Conservation (phyloP, 2,797 vertebrate species). For the Molossus alvarezi region DNA sequence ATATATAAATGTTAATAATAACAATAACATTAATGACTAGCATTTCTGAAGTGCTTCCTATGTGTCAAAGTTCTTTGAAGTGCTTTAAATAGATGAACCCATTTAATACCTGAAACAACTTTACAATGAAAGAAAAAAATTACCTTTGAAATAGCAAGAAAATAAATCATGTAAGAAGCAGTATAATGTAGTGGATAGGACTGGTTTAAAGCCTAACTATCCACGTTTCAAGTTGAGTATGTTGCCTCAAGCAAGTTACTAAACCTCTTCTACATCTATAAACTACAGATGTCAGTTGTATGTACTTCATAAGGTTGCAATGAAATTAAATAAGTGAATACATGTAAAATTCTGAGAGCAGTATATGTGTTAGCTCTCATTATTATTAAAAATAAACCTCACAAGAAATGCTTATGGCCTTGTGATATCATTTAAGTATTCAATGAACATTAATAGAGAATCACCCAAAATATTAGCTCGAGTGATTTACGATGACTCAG, state of each 20-base stretch:
- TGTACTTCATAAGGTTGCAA: not conserved
- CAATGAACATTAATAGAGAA: slow-evolving; percentile 44
- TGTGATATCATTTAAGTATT: slow-evolving; percentile 39
- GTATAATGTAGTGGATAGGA: not conserved
- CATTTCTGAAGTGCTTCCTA: not conserved
- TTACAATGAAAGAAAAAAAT: slow-evolving; percentile 13
- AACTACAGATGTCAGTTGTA: not conserved
- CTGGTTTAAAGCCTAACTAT: not conserved
- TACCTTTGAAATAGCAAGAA: not conserved
- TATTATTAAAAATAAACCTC: slow-evolving; percentile 1
- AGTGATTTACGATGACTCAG: slow-evolving; percentile 22
- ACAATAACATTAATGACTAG: not conserved
- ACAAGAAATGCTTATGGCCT: not conserved
- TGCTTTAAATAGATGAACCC: not conserved
- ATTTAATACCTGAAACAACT: not conserved
- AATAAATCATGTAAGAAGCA: not conserved
- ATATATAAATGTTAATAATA: not conserved
- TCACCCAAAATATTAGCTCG: slow-evolving; percentile 3
- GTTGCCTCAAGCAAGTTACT: not conserved
- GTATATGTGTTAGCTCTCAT: not conserved
- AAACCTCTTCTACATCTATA: not conserved
- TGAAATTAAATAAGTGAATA: not conserved
- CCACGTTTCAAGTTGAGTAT: not conserved
- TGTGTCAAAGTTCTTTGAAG: not conserved
- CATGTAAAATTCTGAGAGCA: not conserved